Evolutionary conservation across 2,888 invertebrate species (phyloP).

Genomic region (Drosophila falleni): DNA sequence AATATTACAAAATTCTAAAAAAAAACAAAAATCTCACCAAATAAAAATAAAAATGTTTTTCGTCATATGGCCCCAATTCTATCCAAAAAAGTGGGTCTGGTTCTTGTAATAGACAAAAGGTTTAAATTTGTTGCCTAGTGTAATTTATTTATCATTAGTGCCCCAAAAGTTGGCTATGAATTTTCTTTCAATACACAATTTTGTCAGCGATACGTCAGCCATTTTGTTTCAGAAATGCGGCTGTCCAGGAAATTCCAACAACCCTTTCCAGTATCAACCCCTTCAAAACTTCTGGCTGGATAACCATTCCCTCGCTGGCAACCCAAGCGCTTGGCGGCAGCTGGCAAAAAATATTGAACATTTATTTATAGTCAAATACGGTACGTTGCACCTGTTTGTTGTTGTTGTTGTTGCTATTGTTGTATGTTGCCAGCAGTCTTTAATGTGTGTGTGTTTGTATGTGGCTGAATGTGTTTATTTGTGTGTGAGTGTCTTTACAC

Average conservation of each 20-base stretch:
- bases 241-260: constrained; percentile 7
- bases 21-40: no score
- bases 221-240: constrained; percentile 8
- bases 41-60: no score
- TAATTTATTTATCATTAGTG: not conserved
- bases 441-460: not conserved
- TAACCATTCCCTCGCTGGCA: not conserved
- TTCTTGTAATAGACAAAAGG: no score
- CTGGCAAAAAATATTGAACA: constrained; percentile 67
- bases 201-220: constrained; percentile 1
- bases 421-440: constrained; percentile 49
- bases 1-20: no score
- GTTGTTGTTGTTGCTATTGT: constrained; percentile 42
- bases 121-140: no score
- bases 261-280: not conserved
- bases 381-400: constrained; percentile 68
- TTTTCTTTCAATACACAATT: constrained; percentile 2
- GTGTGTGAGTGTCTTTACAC: constrained; percentile 15
- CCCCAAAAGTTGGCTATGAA: not conserved
- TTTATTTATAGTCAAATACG: constrained; percentile 76
- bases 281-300: not conserved
- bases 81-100: no score
- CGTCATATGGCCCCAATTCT: no score
- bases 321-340: constrained; percentile 39
- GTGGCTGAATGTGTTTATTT: constrained; percentile 2